These are phyloP conservation scores for Ethmia dodecea DNA, from an alignment of 2,888 invertebrate genomes.

Conservation along the genomic window DNA sequence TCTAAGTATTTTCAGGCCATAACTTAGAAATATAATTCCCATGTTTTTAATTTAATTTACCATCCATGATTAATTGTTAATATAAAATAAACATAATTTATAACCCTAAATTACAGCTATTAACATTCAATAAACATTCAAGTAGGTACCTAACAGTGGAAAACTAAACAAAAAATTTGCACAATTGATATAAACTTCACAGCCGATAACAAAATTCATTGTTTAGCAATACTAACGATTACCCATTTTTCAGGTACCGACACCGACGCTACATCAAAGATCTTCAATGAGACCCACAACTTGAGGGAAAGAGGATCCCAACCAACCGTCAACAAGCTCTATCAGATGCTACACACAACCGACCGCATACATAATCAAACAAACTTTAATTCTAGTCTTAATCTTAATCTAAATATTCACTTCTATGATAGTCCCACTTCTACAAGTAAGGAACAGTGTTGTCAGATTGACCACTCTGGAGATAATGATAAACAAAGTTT, in stretches of 20 bases:
- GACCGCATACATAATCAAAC: constrained; percentile 42
- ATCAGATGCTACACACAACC: constrained; percentile 59
- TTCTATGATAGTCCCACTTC: constrained; percentile 31
- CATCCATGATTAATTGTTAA: too few species aligned
- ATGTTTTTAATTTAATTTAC: too few species aligned
- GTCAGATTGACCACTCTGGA: constrained; percentile 26
- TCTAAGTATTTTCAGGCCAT: too few species aligned
- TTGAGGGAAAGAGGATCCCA: constrained; percentile 32
- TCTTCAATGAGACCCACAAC: constrained; percentile 37
- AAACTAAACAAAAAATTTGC: too few species aligned
- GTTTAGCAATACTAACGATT: constrained; percentile 24
- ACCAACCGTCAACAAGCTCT: constrained; percentile 61
- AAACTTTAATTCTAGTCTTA: constrained; percentile 44
- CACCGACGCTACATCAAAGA: constrained; percentile 45
- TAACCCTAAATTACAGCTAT: too few species aligned
- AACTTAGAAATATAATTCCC: too few species aligned
- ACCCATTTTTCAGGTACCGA: constrained; percentile 52
- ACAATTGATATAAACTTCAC: too few species aligned
- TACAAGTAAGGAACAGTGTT: constrained; percentile 32
- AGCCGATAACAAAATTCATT: too few species aligned
- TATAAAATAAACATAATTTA: too few species aligned
- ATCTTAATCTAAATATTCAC: constrained; percentile 33
- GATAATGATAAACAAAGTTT: constrained; percentile 20
- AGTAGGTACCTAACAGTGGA: too few species aligned
- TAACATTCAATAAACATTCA: too few species aligned